Percentiles rank a stretch among this genome's conserved stretches.
Conservation (phyloP, 2,113 vertebrate genomes). For the Megaleporinus macrocephalus region DNA sequence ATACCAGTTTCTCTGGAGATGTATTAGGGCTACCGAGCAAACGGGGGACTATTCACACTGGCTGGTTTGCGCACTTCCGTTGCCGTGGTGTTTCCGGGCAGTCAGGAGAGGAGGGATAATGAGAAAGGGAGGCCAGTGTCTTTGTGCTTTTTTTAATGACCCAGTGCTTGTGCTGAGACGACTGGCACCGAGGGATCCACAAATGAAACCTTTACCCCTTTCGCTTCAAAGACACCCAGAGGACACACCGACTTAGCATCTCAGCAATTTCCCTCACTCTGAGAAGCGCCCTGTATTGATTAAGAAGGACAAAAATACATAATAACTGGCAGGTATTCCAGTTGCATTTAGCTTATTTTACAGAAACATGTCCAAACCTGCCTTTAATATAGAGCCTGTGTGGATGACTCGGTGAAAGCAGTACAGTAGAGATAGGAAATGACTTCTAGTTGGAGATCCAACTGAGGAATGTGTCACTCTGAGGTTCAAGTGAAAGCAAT, state of each 20-base stretch:
- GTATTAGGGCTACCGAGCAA: neutral
- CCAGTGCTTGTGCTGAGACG: neutral
- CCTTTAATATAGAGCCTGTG: neutral
- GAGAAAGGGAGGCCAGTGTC: neutral
- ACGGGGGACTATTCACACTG: neutral
- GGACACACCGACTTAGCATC: neutral
- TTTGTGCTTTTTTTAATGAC: neutral
- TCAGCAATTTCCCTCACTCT: neutral
- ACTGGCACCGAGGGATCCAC: conserved; percentile 8
- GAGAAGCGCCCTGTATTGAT: neutral
- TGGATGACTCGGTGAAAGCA: neutral
- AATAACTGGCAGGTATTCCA: conserved; percentile 2
- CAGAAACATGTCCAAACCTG: neutral
- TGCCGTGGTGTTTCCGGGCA: neutral
- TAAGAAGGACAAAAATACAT: conserved; percentile 11
- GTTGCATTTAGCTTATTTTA: neutral
- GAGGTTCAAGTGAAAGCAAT: neutral
- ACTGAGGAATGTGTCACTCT: neutral
- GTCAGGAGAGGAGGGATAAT: neutral
- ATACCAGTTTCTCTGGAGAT: neutral
- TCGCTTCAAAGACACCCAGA: conserved; percentile 9
- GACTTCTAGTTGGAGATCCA: neutral
- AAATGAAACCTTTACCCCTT: conserved; percentile 22
- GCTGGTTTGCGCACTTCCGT: neutral
- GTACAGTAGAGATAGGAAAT: neutral